Conservation (phyloP, 2,888 invertebrate genomes). For the Eilema griseolum region DNA sequence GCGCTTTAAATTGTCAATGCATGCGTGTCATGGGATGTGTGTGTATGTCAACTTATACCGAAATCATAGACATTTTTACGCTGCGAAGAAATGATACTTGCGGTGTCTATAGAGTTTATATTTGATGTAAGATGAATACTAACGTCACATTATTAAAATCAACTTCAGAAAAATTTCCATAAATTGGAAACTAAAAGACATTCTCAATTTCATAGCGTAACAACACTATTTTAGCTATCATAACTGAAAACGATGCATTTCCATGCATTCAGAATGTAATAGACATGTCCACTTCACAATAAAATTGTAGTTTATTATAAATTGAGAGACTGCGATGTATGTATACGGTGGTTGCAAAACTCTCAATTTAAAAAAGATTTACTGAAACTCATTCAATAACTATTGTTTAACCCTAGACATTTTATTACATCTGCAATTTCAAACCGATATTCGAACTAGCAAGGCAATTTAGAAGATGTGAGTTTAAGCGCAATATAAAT, state of each 20-base stretch:
- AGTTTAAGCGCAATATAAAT: not conserved
- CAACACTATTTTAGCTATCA: not conserved
- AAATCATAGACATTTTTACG: too few relatives aligned
- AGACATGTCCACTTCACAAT: conserved; percentile 21
- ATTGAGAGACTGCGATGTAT: conserved; percentile 20
- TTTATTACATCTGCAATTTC: conserved; percentile 39
- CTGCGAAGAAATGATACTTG: too few relatives aligned
- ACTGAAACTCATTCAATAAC: conserved; percentile 31
- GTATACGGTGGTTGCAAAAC: conserved; percentile 12
- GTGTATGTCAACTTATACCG: too few relatives aligned
- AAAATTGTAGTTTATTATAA: conserved; percentile 33
- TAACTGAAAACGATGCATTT: not conserved
- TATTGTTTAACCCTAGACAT: conserved; percentile 41
- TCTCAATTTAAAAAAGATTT: not conserved
- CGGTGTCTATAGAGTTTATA: too few relatives aligned
- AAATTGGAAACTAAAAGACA: not conserved
- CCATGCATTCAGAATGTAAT: conserved; percentile 20
- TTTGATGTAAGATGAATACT: too few relatives aligned
- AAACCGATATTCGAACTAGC: conserved; percentile 18
- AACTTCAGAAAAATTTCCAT: not conserved
- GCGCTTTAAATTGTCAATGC: too few relatives aligned
- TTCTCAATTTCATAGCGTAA: not conserved
- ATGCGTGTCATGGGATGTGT: too few relatives aligned
- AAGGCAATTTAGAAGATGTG: conserved; percentile 7
- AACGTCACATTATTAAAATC: too few relatives aligned